A percentile compares a stretch with the other conserved stretches of the same genome.
phyloP scores from a whole-genome alignment of 2,113 vertebrate genomes.

The Synchiropus splendidus region DNA sequence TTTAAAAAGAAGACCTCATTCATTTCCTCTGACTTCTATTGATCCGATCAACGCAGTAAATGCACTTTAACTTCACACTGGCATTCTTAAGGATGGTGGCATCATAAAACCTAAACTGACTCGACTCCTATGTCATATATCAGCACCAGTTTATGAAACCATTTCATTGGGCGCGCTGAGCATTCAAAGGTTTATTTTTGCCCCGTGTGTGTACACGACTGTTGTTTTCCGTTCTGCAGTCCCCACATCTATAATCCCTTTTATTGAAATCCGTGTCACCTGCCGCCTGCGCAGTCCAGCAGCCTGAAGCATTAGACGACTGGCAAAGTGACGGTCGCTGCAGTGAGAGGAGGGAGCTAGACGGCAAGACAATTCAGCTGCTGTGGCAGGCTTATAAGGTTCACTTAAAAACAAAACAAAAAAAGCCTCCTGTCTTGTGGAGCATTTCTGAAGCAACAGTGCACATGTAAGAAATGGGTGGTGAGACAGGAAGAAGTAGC shows the following conservation, averaged over 20 bases:
- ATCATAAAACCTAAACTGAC: too few species aligned
- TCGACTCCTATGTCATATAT: too few species aligned
- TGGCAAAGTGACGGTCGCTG: constrained; percentile 59
- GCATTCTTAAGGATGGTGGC: too few species aligned
- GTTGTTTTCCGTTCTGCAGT: constrained; percentile 57
- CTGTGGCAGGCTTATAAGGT: constrained; percentile 30
- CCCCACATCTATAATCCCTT: constrained; percentile 70
- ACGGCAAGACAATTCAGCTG: constrained; percentile 19
- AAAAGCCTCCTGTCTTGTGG: too few species aligned
- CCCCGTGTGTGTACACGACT: constrained; percentile 16
- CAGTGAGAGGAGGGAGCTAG: constrained; percentile 29
- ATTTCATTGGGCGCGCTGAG: not conserved
- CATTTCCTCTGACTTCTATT: too few species aligned
- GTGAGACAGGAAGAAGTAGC: too few species aligned
- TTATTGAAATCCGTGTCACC: constrained; percentile 74
- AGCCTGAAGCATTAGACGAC: constrained; percentile 59
- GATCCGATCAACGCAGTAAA: too few species aligned
- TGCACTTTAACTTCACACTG: too few species aligned
- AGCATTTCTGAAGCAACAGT: too few species aligned
- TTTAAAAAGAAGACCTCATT: too few species aligned
- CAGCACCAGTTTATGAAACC: too few species aligned
- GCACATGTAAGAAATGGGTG: too few species aligned
- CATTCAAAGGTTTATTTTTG: constrained; percentile 17
- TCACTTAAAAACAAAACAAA: constrained; percentile 4
- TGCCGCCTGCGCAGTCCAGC: constrained; percentile 66